Percentiles rank a stretch among this genome's conserved stretches.
These are phyloP conservation scores for Podotricha telesiphe DNA, from an alignment of 2,888 invertebrate genomes.

Conservation along the genomic window DNA sequence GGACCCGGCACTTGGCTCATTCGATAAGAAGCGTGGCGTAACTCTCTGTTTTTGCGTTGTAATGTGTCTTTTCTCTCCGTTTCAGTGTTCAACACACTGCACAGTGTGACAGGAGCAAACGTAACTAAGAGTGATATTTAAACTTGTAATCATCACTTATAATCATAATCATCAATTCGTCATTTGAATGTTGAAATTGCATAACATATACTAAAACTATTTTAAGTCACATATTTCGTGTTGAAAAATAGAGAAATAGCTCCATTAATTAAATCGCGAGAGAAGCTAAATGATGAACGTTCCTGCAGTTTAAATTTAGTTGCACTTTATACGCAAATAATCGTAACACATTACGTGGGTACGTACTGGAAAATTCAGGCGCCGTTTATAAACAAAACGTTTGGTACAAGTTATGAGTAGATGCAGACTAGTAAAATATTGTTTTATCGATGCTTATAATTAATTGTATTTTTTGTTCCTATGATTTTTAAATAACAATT, in stretches of 20 bases:
- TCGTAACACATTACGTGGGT: slow-evolving; percentile 42
- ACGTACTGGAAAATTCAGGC: slow-evolving; percentile 37
- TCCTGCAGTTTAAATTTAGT: slow-evolving; percentile 40
- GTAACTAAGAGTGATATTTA: too few species aligned
- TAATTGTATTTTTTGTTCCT: too few species aligned
- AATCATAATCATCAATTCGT: too few species aligned
- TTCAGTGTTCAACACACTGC: too few species aligned
- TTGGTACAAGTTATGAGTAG: slow-evolving; percentile 15
- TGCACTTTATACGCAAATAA: slow-evolving; percentile 44
- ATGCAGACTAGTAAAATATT: neutral
- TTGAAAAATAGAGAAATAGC: slow-evolving; percentile 22
- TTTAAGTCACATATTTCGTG: neutral
- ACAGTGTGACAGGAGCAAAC: too few species aligned
- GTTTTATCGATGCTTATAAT: too few species aligned
- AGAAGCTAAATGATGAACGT: slow-evolving; percentile 24
- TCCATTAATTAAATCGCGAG: slow-evolving; percentile 31
- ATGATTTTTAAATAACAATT: too few species aligned
- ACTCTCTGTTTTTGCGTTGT: too few species aligned
- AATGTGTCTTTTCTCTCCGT: too few species aligned
- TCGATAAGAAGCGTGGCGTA: too few species aligned
- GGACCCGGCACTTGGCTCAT: too few species aligned
- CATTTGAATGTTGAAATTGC: neutral
- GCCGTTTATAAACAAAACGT: slow-evolving; percentile 34
- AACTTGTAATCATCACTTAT: too few species aligned
- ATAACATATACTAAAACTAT: slow-evolving; percentile 4